phyloP scores from a whole-genome alignment of 2,888 invertebrate genomes.

The Timandra comae region DNA sequence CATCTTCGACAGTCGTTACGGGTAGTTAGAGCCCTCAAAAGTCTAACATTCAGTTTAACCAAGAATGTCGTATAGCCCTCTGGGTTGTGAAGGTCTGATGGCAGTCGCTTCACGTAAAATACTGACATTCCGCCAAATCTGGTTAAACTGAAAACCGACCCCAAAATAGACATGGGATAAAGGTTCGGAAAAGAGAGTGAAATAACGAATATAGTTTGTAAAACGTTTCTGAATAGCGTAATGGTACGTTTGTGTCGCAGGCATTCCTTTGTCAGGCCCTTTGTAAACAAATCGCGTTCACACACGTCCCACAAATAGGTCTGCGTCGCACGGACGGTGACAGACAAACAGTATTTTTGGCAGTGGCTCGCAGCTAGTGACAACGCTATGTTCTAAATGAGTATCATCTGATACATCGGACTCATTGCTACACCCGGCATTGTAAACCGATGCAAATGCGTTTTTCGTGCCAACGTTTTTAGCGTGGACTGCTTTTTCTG shows the following conservation, averaged over 20 bases:
- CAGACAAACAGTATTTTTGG: slow-evolving; percentile 40
- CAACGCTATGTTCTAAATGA: slow-evolving; percentile 11
- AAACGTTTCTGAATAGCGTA: too few species aligned
- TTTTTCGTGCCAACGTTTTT: slow-evolving; percentile 17
- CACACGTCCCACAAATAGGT: slow-evolving; percentile 37
- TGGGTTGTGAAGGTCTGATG: too few species aligned
- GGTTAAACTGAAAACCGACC: too few species aligned
- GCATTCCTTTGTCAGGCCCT: slow-evolving; percentile 36
- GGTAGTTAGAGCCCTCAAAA: too few species aligned
- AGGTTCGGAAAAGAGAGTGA: too few species aligned
- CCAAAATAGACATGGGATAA: too few species aligned
- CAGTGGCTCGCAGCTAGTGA: slow-evolving; percentile 36
- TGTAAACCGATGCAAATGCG: slow-evolving; percentile 12
- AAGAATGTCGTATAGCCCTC: too few species aligned
- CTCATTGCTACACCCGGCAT: slow-evolving; percentile 10
- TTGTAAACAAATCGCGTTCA: slow-evolving; percentile 44
- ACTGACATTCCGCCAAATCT: too few species aligned
- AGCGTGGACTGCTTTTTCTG: slow-evolving; percentile 3
- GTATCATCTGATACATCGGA: slow-evolving; percentile 8
- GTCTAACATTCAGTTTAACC: too few species aligned
- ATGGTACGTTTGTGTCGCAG: slow-evolving; percentile 2
- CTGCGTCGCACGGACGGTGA: slow-evolving; percentile 25
- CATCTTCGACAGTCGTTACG: too few species aligned
- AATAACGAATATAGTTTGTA: too few species aligned
- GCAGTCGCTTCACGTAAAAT: too few species aligned